Evolutionary conservation across 2,888 invertebrate genomes (phyloP).

Genomic region (Drosophila paracracens): DNA sequence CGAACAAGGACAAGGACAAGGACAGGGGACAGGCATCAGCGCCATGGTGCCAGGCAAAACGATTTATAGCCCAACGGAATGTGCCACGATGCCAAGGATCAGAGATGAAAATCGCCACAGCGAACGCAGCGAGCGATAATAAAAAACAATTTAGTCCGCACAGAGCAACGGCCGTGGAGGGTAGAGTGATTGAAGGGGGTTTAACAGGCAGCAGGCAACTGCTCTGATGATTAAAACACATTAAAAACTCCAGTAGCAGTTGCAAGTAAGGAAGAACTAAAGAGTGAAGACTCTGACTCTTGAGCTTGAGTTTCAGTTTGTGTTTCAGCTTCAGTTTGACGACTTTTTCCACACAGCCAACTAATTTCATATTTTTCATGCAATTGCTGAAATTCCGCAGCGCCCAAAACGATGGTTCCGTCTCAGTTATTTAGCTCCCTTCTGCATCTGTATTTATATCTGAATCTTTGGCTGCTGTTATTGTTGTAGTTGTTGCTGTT

Average conservation of each 20-base stretch:
- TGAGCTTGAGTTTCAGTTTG: slow-evolving; percentile 26
- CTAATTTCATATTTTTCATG: slow-evolving; percentile 84
- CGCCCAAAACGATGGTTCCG: slow-evolving; percentile 43
- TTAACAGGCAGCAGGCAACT: slow-evolving; percentile 26
- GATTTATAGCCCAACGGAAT: slow-evolving; percentile 80
- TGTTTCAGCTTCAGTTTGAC: slow-evolving; percentile 44
- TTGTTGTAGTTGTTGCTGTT: slow-evolving; percentile 14
- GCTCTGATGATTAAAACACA: slow-evolving; percentile 85
- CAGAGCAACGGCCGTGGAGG: neutral
- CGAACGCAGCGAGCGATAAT: slow-evolving; percentile 52
- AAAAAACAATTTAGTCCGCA: slow-evolving; percentile 72
- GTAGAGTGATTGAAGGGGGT: neutral
- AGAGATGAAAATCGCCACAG: slow-evolving; percentile 64
- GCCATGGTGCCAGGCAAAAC: slow-evolving; percentile 78
- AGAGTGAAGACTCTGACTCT: neutral
- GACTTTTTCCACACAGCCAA: slow-evolving; percentile 67
- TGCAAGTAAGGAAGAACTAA: slow-evolving; percentile 12
- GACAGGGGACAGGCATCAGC: slow-evolving; percentile 46
- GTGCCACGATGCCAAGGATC: slow-evolving; percentile 75
- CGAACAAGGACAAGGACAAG: slow-evolving; percentile 22
- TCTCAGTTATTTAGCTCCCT: slow-evolving; percentile 24
- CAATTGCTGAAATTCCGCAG: slow-evolving; percentile 81
- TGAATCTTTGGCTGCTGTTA: slow-evolving; percentile 14
- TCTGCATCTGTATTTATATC: slow-evolving; percentile 5
- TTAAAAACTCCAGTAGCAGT: slow-evolving; percentile 84